phyloP scores from a whole-genome alignment of 53 echinoderm and acorn worm genomes.

The Astropecten irregularis region DNA sequence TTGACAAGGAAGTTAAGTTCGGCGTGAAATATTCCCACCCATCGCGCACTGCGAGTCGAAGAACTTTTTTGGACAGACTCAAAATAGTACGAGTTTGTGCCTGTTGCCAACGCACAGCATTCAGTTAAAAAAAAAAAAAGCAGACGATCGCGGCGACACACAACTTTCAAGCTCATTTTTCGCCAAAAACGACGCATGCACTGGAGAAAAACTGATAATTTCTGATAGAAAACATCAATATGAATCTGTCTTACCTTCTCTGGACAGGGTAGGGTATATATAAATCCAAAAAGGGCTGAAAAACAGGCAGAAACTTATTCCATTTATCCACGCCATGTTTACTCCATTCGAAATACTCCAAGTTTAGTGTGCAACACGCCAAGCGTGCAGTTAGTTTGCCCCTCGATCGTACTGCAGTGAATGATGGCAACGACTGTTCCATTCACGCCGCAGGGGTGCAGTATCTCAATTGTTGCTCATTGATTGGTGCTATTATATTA shows the following conservation, averaged over 20 bases:
- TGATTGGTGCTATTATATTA: no score
- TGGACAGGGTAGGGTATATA: constrained; percentile 33
- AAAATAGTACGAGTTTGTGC: background rate
- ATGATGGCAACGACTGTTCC: constrained; percentile 35
- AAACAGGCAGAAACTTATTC: constrained; percentile 46
- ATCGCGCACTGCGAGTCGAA: constrained; percentile 29
- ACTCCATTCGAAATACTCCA: constrained; percentile 35
- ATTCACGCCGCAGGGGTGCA: constrained; percentile 27
- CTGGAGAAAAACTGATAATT: background rate
- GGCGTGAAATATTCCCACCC: constrained; percentile 44
- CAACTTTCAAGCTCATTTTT: background rate
- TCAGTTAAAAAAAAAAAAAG: background rate
- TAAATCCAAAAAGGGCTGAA: constrained; percentile 42
- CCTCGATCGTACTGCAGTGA: background rate
- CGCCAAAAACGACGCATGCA: background rate
- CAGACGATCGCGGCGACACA: constrained; percentile 9
- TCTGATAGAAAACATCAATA: constrained; percentile 29
- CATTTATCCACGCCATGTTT: constrained; percentile 35
- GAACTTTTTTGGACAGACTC: background rate
- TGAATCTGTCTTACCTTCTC: constrained; percentile 40
- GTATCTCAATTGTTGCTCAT: constrained; percentile 24
- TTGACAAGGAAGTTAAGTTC: background rate
- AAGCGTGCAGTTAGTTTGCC: background rate
- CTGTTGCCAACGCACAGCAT: constrained; percentile 34
- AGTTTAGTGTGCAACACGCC: constrained; percentile 42